Conservation (phyloP, 2,888 invertebrate genomes). For the Schizotus pectinicornis region DNA sequence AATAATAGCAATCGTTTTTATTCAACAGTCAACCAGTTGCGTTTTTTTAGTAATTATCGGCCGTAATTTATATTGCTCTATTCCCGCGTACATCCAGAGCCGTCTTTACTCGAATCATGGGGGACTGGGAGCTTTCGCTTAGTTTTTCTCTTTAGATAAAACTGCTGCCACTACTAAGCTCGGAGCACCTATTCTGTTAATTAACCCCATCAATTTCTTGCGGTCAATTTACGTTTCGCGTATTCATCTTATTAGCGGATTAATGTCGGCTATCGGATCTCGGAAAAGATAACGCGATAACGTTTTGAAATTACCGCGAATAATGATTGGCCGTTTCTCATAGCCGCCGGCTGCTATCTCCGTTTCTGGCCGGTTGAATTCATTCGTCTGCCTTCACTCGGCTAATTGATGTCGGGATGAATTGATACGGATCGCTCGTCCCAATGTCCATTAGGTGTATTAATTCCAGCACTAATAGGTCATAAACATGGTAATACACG, state of each 20-base stretch:
- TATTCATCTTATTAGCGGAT: slow-evolving; percentile 9
- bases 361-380: slow-evolving; percentile 29
- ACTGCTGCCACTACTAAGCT: too few relatives aligned
- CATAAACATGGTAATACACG: slow-evolving; percentile 28
- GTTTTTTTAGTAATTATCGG: too few relatives aligned
- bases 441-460: slow-evolving; percentile 40
- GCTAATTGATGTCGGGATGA: slow-evolving; percentile 40
- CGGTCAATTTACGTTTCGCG: neutral
- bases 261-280: slow-evolving; percentile 21
- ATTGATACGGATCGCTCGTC: slow-evolving; percentile 41
- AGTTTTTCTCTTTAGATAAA: too few relatives aligned
- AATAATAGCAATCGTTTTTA: too few relatives aligned
- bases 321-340: slow-evolving; percentile 32
- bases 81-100: too few relatives aligned
- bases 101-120: too few relatives aligned
- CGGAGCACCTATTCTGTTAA: too few relatives aligned
- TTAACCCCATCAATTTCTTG: too few relatives aligned
- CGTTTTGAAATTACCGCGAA: slow-evolving; percentile 28
- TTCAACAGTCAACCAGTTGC: too few relatives aligned
- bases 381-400: slow-evolving; percentile 20
- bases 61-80: too few relatives aligned
- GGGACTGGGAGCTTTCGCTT: too few relatives aligned
- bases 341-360: slow-evolving; percentile 23
- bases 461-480: slow-evolving; percentile 37
- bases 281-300: slow-evolving; percentile 24